Evolutionary conservation across 2,888 invertebrate genomes (phyloP).

Genomic region (Oxycera nigricornis): DNA sequence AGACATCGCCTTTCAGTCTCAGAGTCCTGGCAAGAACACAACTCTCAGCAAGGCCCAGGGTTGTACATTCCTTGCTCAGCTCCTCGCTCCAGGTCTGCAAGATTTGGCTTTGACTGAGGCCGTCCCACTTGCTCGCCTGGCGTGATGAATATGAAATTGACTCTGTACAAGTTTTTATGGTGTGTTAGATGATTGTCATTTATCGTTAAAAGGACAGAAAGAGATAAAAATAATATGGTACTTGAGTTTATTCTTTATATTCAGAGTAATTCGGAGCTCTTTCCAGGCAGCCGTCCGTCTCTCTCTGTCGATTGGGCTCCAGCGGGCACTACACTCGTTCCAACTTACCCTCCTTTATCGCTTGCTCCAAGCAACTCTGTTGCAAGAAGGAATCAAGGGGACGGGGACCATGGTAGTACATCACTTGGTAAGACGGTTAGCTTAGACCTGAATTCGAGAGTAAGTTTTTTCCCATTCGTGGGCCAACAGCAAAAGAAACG

Average conservation of each 20-base stretch:
- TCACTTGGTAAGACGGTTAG: constrained; percentile 12
- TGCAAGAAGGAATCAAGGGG: too few species aligned
- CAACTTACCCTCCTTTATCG: background rate
- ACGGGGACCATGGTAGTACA: background rate
- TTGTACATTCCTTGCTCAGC: background rate
- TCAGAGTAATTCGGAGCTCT: constrained; percentile 30
- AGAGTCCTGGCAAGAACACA: constrained; percentile 3
- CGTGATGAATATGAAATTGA: constrained; percentile 47
- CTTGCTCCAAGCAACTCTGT: background rate
- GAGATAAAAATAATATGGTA: constrained; percentile 47
- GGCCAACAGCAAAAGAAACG: background rate
- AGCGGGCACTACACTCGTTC: background rate
- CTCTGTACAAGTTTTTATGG: constrained; percentile 48
- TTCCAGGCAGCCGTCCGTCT: constrained; percentile 35
- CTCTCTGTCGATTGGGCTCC: constrained; percentile 12
- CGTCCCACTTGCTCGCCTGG: constrained; percentile 32
- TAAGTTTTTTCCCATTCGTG: background rate
- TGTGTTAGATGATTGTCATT: constrained; percentile 49
- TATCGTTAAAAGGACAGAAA: constrained; percentile 45
- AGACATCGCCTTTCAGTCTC: background rate
- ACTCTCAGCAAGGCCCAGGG: background rate
- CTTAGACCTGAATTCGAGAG: constrained; percentile 26
- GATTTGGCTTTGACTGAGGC: background rate
- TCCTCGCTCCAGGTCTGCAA: background rate
- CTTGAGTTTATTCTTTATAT: constrained; percentile 44